Evolutionary conservation across 92 coral and sea anemone species (phyloP).

Genomic region (Phenganax marumi): DNA sequence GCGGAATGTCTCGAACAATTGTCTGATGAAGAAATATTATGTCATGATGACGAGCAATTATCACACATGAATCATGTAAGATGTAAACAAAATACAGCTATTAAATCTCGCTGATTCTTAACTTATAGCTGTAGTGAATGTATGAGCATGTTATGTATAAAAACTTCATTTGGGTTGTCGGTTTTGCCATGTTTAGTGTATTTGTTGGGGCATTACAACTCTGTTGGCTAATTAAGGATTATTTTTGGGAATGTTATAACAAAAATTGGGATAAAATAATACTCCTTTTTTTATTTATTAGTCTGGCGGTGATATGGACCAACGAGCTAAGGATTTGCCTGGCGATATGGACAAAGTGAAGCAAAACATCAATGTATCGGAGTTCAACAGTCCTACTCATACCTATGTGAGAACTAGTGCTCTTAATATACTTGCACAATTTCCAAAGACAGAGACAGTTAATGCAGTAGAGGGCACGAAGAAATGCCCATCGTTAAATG

Average conservation of each 20-base stretch:
- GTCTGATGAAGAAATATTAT: not conserved
- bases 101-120: too few species aligned
- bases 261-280: not conserved
- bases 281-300: not conserved
- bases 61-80: not conserved
- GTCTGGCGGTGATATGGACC: not conserved
- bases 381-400: slow-evolving; percentile 19
- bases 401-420: slow-evolving; percentile 38
- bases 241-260: too few species aligned
- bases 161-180: not conserved
- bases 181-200: not conserved
- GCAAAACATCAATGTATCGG: not conserved
- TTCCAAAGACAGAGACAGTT: slow-evolving; percentile 33
- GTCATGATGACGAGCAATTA: not conserved
- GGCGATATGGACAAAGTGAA: not conserved
- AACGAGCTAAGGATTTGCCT: not conserved
- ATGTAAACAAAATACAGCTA: too few species aligned
- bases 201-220: not conserved
- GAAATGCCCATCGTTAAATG: not conserved
- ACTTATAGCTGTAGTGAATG: not conserved
- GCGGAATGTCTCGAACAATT: slow-evolving; percentile 19
- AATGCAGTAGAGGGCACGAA: not conserved
- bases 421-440: slow-evolving; percentile 24
- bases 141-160: not conserved
- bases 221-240: too few species aligned